Percentiles rank a stretch among this genome's conserved stretches.
Evolutionary conservation across 2,113 vertebrate species (phyloP).

Genomic region (Anguilla japonica): DNA sequence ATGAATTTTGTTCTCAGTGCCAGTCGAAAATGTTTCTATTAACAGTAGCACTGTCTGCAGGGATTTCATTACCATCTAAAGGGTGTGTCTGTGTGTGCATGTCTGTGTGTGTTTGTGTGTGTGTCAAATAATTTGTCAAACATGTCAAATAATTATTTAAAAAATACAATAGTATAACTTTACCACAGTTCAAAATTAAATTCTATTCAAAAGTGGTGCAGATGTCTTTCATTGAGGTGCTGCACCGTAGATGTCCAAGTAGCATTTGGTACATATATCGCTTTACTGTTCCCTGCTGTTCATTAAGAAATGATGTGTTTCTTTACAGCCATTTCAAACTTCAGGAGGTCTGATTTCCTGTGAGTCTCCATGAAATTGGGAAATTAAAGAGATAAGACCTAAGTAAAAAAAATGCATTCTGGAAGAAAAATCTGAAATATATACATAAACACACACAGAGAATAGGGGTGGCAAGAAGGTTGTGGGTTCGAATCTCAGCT

Average conservation of each 20-base stretch:
- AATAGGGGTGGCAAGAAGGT: too few species aligned
- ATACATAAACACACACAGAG: background rate
- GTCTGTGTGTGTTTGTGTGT: background rate
- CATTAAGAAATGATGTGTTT: background rate
- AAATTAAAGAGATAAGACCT: too few species aligned
- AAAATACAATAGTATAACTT: background rate
- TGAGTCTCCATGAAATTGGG: background rate
- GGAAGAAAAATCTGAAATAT: background rate
- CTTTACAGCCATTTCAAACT: background rate
- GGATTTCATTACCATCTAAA: too few species aligned
- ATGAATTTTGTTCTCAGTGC: too few species aligned
- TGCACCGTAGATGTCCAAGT: too few species aligned
- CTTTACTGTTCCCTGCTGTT: too few species aligned
- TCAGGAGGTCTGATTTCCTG: background rate
- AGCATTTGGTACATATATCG: background rate
- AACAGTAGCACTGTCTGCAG: too few species aligned
- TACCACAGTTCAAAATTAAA: background rate
- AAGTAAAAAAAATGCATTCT: too few species aligned
- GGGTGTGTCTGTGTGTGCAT: background rate
- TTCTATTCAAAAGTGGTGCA: too few species aligned
- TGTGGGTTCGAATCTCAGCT: too few species aligned
- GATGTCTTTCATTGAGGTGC: background rate
- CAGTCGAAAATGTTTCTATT: too few species aligned
- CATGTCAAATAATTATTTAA: background rate
- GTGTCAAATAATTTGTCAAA: background rate